phyloP scores from a whole-genome alignment of 2,113 vertebrate species.

The Panthera leo region DNA sequence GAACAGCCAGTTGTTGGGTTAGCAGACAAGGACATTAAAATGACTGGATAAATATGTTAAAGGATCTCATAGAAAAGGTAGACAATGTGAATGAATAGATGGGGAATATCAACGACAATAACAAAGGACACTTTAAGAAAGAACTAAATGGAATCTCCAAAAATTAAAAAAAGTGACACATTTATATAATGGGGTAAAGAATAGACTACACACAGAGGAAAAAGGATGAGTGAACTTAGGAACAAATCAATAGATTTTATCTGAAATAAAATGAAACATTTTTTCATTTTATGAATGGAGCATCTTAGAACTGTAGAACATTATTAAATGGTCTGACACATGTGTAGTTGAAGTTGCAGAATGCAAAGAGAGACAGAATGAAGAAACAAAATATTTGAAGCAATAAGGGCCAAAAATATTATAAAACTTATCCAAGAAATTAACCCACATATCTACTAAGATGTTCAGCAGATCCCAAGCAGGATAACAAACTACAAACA shows the following conservation, averaged over 20 bases:
- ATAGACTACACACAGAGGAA: not conserved
- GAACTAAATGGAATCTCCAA: not conserved
- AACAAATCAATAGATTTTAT: not conserved
- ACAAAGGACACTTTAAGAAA: not conserved
- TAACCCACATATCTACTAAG: not conserved
- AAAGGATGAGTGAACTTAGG: not conserved
- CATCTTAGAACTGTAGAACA: not conserved
- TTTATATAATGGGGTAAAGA: not conserved
- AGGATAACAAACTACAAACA: not conserved
- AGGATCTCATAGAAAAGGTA: not conserved
- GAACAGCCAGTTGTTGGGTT: not conserved
- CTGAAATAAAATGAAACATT: not conserved
- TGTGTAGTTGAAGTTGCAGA: not conserved
- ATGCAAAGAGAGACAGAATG: not conserved
- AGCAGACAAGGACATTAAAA: not conserved
- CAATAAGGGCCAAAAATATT: not conserved
- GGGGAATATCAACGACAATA: not conserved
- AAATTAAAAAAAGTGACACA: not conserved
- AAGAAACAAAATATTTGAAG: conserved; percentile 28
- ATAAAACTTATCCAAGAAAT: conserved; percentile 10
- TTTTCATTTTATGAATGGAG: not conserved
- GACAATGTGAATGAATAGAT: not conserved
- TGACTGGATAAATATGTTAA: not conserved
- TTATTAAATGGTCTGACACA: not conserved
- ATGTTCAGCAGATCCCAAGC: not conserved